These are phyloP conservation scores for Axinella damicornis DNA, from an alignment of 37 sponge, comb jelly and placozoan species.

Conservation along the genomic window DNA sequence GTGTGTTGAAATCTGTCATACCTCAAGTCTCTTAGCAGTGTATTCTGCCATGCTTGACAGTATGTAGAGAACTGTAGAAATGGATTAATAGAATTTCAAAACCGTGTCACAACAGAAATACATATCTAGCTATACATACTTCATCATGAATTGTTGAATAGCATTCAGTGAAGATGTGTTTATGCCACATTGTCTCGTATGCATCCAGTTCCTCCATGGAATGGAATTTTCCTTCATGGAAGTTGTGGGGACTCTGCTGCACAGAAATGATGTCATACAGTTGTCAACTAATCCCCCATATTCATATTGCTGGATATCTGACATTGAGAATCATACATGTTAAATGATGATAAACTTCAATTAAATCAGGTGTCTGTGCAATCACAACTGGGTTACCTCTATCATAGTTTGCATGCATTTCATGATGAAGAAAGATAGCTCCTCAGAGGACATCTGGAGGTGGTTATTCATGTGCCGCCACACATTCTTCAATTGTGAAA, in stretches of 20 bases:
- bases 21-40: too few species aligned
- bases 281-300: too few species aligned
- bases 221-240: not conserved
- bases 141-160: constrained; percentile 11
- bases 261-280: too few species aligned
- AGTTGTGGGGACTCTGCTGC: not conserved
- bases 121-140: not conserved
- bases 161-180: constrained; percentile 12
- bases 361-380: not conserved
- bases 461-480: constrained; percentile 65
- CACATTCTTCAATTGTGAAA: constrained; percentile 54
- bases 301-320: not conserved
- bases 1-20: too few species aligned
- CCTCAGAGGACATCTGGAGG: constrained; percentile 62
- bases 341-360: too few species aligned
- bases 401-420: constrained; percentile 23
- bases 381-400: constrained; percentile 21
- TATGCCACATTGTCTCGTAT: constrained; percentile 42
- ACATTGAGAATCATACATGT: not conserved
- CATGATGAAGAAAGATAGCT: constrained; percentile 55
- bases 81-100: too few species aligned
- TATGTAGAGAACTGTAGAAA: too few species aligned
- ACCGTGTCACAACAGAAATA: too few species aligned
- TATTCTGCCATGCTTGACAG: too few species aligned
- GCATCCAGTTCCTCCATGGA: not conserved